Conservation (phyloP, 2,797 vertebrate species). For the Columba guinea region DNA sequence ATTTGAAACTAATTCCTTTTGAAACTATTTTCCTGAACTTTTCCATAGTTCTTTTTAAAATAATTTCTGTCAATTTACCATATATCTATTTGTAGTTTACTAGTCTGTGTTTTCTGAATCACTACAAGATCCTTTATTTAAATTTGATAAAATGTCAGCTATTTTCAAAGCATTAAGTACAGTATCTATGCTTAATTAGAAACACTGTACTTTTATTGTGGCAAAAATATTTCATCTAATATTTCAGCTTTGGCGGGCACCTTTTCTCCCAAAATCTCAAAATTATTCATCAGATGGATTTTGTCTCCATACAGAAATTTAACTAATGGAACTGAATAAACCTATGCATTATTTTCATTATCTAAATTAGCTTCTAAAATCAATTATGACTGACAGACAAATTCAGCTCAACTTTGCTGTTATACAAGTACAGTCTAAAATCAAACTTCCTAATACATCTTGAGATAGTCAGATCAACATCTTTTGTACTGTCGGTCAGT, state of each 20-base stretch:
- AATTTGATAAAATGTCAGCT: background rate
- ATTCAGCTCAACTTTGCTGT: background rate
- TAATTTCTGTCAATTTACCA: background rate
- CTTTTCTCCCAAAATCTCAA: background rate
- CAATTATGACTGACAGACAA: background rate
- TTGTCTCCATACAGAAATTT: background rate
- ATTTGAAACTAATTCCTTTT: background rate
- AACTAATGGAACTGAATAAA: background rate
- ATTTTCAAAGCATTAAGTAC: background rate
- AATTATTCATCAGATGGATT: background rate
- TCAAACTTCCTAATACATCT: background rate
- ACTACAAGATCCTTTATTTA: background rate
- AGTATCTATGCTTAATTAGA: background rate
- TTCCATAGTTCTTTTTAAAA: background rate
- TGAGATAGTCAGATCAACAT: background rate
- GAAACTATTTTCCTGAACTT: background rate
- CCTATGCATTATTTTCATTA: background rate
- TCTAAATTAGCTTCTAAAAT: background rate
- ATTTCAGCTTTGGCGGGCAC: background rate
- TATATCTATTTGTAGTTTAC: background rate
- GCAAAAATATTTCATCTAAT: background rate
- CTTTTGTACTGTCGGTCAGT: background rate
- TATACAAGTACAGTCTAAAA: background rate
- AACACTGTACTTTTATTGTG: background rate
- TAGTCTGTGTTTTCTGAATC: background rate